Percentiles rank a stretch among this genome's conserved stretches.
These are phyloP conservation scores for Takifugu rubripes DNA, from an alignment of 2,797 vertebrate genomes.

Conservation along the genomic window DNA sequence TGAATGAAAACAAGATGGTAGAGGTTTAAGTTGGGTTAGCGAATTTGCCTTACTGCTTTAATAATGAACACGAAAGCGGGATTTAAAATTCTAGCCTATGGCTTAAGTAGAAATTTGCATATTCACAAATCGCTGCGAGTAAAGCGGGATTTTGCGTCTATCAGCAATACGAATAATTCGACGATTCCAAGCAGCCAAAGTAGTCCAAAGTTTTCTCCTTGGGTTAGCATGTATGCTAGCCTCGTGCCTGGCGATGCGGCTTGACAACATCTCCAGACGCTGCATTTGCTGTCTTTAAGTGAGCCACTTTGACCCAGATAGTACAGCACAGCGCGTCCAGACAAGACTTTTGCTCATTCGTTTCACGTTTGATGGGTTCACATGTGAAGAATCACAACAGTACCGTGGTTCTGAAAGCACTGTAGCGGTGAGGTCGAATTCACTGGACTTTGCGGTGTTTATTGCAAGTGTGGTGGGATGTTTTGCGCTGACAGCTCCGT, in stretches of 20 bases:
- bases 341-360: no score
- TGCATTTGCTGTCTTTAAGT: not conserved
- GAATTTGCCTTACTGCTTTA: constrained; percentile 43
- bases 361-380: no score
- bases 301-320: not conserved
- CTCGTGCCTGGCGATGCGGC: constrained; percentile 52
- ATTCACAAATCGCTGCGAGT: not conserved
- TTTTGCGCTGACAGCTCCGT: constrained; percentile 7
- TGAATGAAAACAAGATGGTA: constrained; percentile 74
- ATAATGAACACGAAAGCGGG: constrained; percentile 16
- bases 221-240: constrained; percentile 59
- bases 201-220: constrained; percentile 60
- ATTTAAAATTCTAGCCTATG: not conserved
- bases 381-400: no score
- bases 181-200: not conserved
- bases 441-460: no score
- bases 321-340: no score
- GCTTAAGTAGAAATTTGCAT: constrained; percentile 5
- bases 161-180: not conserved
- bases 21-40: constrained; percentile 61
- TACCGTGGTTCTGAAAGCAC: no score
- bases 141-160: not conserved
- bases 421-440: no score
- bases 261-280: constrained; percentile 30
- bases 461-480: not conserved